Base-by-base conservation (phyloP, 2,888 invertebrate genomes). In the Aleiodes testaceus region DNA sequence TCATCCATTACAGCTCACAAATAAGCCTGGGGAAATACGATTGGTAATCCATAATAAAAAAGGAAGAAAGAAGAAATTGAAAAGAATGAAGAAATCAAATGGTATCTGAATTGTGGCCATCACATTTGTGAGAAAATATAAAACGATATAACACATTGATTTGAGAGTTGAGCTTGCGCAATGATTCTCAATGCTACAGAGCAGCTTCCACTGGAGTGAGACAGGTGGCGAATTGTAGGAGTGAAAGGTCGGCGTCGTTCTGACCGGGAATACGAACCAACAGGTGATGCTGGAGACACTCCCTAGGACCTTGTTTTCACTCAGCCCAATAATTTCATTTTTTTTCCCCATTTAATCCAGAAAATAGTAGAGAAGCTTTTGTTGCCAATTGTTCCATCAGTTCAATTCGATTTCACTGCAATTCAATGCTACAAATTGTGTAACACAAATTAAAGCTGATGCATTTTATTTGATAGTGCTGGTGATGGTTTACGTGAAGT, bases 251-350 rank as follows among this genome's bases (percentile, higher is more conserved):
- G 70, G 72, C 70, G 65, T 72, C 75, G 75, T 76, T 77, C 77
- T 78, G 80, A 81, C 81, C 82, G 81, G 83, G 83, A 45, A 79
- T 78, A 81, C 77, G 80, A 81, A 83, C 85, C 85, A 85, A 85
- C 85, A 85, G 85, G 85, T 85, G 85, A 85, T 82, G 84, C 79
- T 80, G 79, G 79, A 81, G 84, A 80, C 84, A 85, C 85, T 85
- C 85, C 85, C 84, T 83, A 79, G 77, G 80, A 78, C 52, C 44
- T 71, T 70, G 55, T 55, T 59, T 65, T 36, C 42, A 44, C 45
- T 53, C 12, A 12, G 42, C 61, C 14, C 16, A 42, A 59, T 18
- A 59, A 36, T 59, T 16, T 36, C n/a, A 11, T 16, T 18, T 14
- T 36, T 36, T 26, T 26, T 26, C 5, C 5, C 3, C 3, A 36